Conservation (phyloP, 2,113 vertebrate genomes). For the Notarius quadriscutis region DNA sequence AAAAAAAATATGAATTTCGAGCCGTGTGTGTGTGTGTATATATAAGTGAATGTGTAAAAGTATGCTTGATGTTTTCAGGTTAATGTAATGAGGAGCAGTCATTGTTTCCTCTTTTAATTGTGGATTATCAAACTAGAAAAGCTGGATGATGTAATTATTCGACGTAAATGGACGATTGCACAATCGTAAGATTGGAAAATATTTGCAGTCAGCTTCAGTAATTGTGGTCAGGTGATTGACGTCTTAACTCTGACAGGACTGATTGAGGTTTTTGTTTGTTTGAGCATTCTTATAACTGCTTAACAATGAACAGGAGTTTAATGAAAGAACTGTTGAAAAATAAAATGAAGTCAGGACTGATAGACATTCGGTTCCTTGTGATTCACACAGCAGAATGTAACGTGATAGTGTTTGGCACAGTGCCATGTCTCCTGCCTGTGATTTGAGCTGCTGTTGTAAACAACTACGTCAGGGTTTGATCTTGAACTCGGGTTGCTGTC, state of each 20-base stretch:
- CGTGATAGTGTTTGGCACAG: not conserved
- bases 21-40: too few species aligned
- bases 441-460: too few species aligned
- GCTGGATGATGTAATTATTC: not conserved
- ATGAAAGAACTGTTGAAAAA: not conserved
- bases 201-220: not conserved
- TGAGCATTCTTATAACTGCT: not conserved
- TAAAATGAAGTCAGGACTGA: not conserved
- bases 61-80: not conserved
- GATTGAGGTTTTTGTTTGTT: not conserved
- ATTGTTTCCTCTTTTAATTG: not conserved
- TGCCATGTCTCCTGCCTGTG: not conserved
- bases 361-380: not conserved
- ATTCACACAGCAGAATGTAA: constrained; percentile 2
- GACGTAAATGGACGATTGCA: not conserved
- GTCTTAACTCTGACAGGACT: too few species aligned
- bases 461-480: not conserved
- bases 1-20: too few species aligned
- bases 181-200: not conserved
- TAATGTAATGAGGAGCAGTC: not conserved
- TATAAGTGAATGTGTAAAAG: not conserved
- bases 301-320: not conserved
- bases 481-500: not conserved
- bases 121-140: not conserved
- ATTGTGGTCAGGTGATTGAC: not conserved